Evolutionary conservation across 2,888 invertebrate species (phyloP), one percentile per base, ranked within the genome.

Genomic region (Argynnis bischoffii): DNA sequence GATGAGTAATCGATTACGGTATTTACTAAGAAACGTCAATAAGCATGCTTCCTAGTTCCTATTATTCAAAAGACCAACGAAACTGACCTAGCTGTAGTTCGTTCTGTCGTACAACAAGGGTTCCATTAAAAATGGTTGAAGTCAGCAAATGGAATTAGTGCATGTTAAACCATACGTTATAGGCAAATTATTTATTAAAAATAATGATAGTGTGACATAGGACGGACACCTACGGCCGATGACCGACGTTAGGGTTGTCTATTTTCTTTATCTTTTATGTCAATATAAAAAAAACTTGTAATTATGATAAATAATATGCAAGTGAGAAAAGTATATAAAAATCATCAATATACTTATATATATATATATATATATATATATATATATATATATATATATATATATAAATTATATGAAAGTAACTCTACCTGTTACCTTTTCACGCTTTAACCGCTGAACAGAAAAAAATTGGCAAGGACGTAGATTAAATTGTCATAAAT

Each of bases 181-280:
- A 35, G 54, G 41, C 60, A 54, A 35, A 54, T 55, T 60, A 66
- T 66, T 66, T 66, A 66, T 66, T 60, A 61, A 66, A 60, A 66
- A 61, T 61, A 66, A 66, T 66, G 66, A 55, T 60, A 59, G 55
- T 55, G 60, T 66, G 60, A 66, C 60, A 61, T 47, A 60, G 46
- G 60, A 35, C 60, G 47, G 21, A 54, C 61, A 53, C 51, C 21
- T 61, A n/a, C 18, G 60, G 66, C n/a, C 50, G 54, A 16, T 41
- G 60, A 60, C 54, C 66, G 6, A 15, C 18, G 15, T 18, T 55
- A 66, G 66, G 66, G 66, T n/a, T 66, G 66, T 14, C 50, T 21
- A 35, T 16, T 47, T 31, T 18, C 53, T 26, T 26, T 4, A 26
- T 21, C 2, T 21, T 21, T 21, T 26, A 26, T 26, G 26, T 26